phyloP scores from a whole-genome alignment of 2,888 invertebrate species.

The Sisyra terminalis region DNA sequence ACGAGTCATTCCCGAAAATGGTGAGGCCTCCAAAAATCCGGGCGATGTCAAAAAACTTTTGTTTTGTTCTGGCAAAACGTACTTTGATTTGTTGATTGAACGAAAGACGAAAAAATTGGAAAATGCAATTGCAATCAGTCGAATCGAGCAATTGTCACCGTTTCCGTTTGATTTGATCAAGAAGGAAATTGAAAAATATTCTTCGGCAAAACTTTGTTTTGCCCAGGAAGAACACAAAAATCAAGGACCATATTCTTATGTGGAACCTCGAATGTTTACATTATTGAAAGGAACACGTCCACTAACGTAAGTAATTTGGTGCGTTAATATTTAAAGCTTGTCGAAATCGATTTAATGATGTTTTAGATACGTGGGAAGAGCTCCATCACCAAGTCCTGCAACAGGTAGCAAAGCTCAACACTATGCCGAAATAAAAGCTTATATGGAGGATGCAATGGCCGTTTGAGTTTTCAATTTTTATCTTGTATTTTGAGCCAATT shows the following conservation, averaged over 20 bases:
- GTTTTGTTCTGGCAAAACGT: constrained; percentile 87
- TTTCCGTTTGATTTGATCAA: constrained; percentile 87
- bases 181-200: constrained; percentile 66
- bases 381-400: constrained; percentile 86
- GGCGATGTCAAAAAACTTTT: constrained; percentile 61
- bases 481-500: too few species aligned
- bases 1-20: constrained; percentile 65
- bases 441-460: constrained; percentile 48
- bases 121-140: constrained; percentile 62
- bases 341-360: too few species aligned
- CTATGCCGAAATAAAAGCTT: constrained; percentile 59
- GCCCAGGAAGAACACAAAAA: constrained; percentile 94
- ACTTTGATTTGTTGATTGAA: constrained; percentile 74
- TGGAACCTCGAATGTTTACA: constrained; percentile 74
- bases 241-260: constrained; percentile 78
- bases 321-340: too few species aligned
- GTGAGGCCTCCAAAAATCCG: constrained; percentile 46
- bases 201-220: constrained; percentile 71
- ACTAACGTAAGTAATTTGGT: constrained; percentile 58
- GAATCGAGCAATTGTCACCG: constrained; percentile 85
- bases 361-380: constrained; percentile 82
- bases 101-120: constrained; percentile 54
- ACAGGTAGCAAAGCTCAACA: constrained; percentile 97
- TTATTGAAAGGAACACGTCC: constrained; percentile 57
- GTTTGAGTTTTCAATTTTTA: constrained; percentile 21